phyloP scores from a whole-genome alignment of 2,797 vertebrate species.

The Poeciliopsis gracilis region DNA sequence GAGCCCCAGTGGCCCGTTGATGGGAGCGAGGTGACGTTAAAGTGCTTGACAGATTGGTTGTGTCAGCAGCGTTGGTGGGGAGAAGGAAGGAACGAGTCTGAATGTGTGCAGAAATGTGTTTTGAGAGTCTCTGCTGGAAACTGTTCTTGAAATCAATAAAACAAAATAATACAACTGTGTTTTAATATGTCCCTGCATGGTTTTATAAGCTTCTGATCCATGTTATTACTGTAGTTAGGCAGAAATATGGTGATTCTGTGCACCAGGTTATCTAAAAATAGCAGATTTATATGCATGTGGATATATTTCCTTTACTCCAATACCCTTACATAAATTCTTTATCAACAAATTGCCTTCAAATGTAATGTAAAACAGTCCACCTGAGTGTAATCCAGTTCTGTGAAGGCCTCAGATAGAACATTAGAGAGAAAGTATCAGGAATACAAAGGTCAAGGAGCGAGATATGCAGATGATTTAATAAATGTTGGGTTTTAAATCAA shows the following conservation, averaged over 20 bases:
- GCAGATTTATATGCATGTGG: background rate
- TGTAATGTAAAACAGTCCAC: background rate
- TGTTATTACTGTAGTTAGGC: background rate
- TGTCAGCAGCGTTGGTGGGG: conserved; percentile 67
- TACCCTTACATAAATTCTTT: background rate
- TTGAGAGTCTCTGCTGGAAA: conserved; percentile 33
- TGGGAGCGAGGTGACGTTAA: conserved; percentile 68
- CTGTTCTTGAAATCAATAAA: conserved; percentile 16
- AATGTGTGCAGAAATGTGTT: conserved; percentile 36
- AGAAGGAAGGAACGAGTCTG: conserved; percentile 16
- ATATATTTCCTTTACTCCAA: background rate
- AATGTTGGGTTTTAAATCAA: background rate
- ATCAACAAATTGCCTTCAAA: background rate
- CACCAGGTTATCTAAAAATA: background rate
- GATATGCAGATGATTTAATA: background rate
- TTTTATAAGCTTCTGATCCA: background rate
- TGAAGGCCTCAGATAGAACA: background rate
- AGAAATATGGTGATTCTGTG: background rate
- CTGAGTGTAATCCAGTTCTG: background rate
- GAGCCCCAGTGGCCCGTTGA: conserved; percentile 68
- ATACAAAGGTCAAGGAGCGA: background rate
- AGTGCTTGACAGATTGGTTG: conserved; percentile 69
- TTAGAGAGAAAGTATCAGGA: background rate
- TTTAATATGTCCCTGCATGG: background rate
- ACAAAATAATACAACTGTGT: conserved; percentile 21